A percentile compares a stretch with the other conserved stretches of the same genome.
These are phyloP conservation scores for Ctenosaura bakeri DNA, from an alignment of 2,797 vertebrate species.

Conservation along the genomic window DNA sequence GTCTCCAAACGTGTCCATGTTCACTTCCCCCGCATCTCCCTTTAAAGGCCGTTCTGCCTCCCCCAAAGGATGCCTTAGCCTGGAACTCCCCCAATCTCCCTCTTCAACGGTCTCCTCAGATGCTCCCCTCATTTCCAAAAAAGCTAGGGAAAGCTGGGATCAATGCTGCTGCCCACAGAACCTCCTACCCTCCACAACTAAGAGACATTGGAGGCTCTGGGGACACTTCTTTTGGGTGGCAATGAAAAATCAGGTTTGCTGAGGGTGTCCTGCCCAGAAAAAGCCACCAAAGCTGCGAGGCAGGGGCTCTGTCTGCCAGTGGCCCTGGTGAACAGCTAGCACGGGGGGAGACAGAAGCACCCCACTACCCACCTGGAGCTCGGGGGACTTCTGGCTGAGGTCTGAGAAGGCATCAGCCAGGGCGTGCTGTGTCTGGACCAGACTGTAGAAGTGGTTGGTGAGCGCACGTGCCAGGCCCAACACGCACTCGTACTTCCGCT, in stretches of 20 bases:
- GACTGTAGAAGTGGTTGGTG: conserved; percentile 91
- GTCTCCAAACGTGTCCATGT: too few relatives aligned
- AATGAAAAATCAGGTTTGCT: background rate
- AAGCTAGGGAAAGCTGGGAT: too few relatives aligned
- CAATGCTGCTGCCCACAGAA: too few relatives aligned
- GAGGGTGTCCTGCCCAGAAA: too few relatives aligned
- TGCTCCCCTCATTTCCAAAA: background rate
- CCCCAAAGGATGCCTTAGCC: too few relatives aligned
- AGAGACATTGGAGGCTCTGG: too few relatives aligned
- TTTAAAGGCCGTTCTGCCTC: too few relatives aligned
- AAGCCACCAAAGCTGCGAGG: too few relatives aligned
- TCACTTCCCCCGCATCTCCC: too few relatives aligned
- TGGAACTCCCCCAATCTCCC: background rate
- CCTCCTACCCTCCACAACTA: too few relatives aligned
- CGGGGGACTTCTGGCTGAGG: conserved; percentile 98
- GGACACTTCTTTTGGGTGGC: too few relatives aligned
- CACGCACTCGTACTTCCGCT: conserved; percentile 93
- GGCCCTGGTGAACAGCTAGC: background rate
- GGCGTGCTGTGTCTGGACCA: conserved; percentile 95
- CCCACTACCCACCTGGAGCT: conserved; percentile 87
- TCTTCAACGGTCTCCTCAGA: background rate
- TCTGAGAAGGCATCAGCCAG: conserved; percentile 95
- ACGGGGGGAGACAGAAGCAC: fast-evolving
- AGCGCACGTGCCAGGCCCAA: conserved; percentile 90
- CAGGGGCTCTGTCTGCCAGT: background rate